Conservation (phyloP, 2,888 invertebrate genomes). For the Lissocephala sabroskyi region DNA sequence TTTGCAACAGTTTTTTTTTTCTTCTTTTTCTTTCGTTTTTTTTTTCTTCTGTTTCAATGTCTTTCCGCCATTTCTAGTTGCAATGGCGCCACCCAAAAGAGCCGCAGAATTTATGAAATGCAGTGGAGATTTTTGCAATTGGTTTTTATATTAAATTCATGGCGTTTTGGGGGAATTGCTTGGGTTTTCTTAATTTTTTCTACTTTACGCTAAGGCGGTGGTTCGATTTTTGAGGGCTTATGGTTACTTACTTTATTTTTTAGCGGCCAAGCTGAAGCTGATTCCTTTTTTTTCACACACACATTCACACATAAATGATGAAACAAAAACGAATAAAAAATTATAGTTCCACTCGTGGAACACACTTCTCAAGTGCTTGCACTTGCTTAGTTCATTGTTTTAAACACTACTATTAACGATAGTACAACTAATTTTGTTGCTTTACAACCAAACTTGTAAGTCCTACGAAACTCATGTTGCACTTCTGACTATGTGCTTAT, state of each 20-base stretch:
- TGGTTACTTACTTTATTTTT: constrained; percentile 21
- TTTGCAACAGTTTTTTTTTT: no score
- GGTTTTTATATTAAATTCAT: no score
- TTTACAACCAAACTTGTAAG: no score
- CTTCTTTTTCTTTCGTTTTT: no score
- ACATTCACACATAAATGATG: constrained; percentile 45
- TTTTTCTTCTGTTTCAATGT: no score
- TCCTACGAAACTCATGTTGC: no score
- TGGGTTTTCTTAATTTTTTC: constrained; percentile 6
- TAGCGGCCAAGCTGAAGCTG: constrained; percentile 8
- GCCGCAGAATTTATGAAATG: no score
- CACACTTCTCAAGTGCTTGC: constrained; percentile 34
- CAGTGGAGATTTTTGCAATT: no score
- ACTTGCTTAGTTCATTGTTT: constrained; percentile 55
- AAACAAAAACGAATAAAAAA: constrained; percentile 51
- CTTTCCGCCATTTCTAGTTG: no score
- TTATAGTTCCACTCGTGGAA: constrained; percentile 50
- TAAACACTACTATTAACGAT: constrained; percentile 14
- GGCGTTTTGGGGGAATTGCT: neutral
- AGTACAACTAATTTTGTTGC: constrained; percentile 16
- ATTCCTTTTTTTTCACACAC: constrained; percentile 21
- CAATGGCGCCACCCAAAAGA: no score
- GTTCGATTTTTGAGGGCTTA: constrained; percentile 41
- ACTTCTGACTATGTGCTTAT: constrained; percentile 10
- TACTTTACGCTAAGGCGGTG: constrained; percentile 37